Percentiles rank a stretch among this genome's conserved stretches.
Evolutionary conservation across 2,113 vertebrate species (phyloP).

Genomic region (Oreochromis spilurus): DNA sequence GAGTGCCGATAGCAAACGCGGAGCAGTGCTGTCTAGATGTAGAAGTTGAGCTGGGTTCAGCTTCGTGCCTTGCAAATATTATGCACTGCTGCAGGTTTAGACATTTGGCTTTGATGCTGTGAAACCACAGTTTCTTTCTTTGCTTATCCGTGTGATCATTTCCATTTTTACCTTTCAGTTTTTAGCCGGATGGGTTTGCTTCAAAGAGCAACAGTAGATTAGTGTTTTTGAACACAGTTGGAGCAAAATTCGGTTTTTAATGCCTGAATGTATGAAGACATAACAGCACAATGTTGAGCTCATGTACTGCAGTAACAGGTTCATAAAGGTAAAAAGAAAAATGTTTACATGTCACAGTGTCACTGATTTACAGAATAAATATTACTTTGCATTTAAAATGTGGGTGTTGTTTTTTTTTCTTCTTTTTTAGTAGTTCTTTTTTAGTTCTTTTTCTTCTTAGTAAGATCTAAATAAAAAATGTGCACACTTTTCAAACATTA

Average conservation of each 20-base stretch:
- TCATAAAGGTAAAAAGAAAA: not conserved
- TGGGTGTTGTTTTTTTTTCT: not conserved
- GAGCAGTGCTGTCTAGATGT: not conserved
- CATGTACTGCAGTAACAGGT: not conserved
- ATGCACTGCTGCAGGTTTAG: not conserved
- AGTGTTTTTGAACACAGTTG: not conserved
- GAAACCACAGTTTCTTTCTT: not conserved
- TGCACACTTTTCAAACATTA: not conserved
- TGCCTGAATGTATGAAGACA: not conserved
- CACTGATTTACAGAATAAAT: constrained; percentile 16
- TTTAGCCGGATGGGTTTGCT: not conserved
- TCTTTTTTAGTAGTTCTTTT: not conserved
- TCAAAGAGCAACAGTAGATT: not conserved
- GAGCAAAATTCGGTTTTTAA: not conserved
- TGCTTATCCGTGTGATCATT: not conserved
- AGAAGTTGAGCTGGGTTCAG: constrained; percentile 50
- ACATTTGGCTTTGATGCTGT: not conserved
- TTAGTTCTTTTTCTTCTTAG: not conserved
- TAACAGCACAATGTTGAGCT: not conserved
- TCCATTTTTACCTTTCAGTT: not conserved
- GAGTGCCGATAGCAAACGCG: not conserved
- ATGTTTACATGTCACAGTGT: not conserved
- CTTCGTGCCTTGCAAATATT: constrained; percentile 5
- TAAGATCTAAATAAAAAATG: not conserved
- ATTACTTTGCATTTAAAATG: not conserved